Evolutionary conservation across 2,888 invertebrate species (phyloP), one percentile per base, ranked within the genome.

Genomic region (Tenthredo notha): DNA sequence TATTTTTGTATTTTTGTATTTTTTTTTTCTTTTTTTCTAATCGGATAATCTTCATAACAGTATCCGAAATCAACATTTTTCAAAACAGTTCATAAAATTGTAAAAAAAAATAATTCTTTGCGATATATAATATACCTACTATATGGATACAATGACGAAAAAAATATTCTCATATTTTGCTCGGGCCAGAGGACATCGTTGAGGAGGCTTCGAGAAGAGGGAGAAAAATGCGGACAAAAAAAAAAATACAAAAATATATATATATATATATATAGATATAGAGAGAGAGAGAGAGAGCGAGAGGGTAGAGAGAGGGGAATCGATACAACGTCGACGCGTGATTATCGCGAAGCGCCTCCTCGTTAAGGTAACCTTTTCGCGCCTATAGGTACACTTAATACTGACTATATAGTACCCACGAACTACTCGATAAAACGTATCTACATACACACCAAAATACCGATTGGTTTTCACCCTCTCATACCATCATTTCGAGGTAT

Each of bases 341-440:
- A 80, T 80, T 80, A 80, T 58, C 80, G 61, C 80, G 58, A 43
- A 61, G n/a, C 58, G 61, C 15, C 80, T 43, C 61, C 80, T 80
- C 80, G 80, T 80, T 80, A 80, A 80, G 80, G 40, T 50, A 77
- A 77, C 77, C 77, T 77, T 77, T 77, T 77, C 77, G 77, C 77
- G 50, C 29, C 77, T 54, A 50, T 77, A 54, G 40, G 43, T 43
- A 25, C 77, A 50, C 54, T 77, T 25, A 37, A 77, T 50, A 29
- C 12, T 18, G 72, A 40, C 40, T 74, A 74, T 21, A 21, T 37
- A 40, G 72, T 12, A 77, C 25, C 74, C 74, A 12, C 25, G 74
- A 54, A 54, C 50, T 61, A 80, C 40, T 80, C 80, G 58, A 80
- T 80, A 37, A 67, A 80, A 77, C 77, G 50, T 50, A 54, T 7